A percentile compares a stretch with the other conserved stretches of the same genome.
phyloP scores from a whole-genome alignment of 2,797 vertebrate genomes.

The Lates japonicus region DNA sequence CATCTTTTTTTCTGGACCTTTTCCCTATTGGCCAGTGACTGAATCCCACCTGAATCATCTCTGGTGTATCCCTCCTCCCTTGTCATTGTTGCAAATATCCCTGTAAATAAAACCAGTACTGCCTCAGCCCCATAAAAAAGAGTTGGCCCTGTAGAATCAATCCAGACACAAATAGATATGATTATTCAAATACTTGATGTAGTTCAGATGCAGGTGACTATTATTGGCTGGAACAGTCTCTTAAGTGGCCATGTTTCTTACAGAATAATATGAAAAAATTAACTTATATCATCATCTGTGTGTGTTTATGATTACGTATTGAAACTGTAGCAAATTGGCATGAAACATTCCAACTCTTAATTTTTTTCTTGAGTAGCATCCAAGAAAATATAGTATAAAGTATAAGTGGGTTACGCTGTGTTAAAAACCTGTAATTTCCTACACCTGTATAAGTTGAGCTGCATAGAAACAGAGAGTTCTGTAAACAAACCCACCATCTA shows the following conservation, averaged over 20 bases:
- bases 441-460: slow-evolving; percentile 40
- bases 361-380: slow-evolving; percentile 4
- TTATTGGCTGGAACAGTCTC: neutral
- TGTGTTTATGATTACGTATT: slow-evolving; percentile 1
- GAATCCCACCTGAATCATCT: slow-evolving; percentile 46
- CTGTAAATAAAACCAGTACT: slow-evolving; percentile 41
- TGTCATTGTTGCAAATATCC: slow-evolving; percentile 29
- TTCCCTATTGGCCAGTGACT: slow-evolving; percentile 32
- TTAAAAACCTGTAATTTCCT: slow-evolving; percentile 54
- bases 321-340: slow-evolving; percentile 12
- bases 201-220: slow-evolving; percentile 13
- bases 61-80: slow-evolving; percentile 26
- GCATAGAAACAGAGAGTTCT: slow-evolving; percentile 38
- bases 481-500: slow-evolving; percentile 43
- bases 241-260: neutral
- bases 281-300: neutral
- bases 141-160: slow-evolving; percentile 18
- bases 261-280: neutral
- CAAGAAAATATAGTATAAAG: slow-evolving; percentile 8
- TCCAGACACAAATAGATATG: slow-evolving; percentile 33
- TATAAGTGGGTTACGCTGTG: slow-evolving; percentile 20
- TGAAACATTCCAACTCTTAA: neutral
- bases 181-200: slow-evolving; percentile 41
- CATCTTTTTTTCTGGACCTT: slow-evolving; percentile 34
- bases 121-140: slow-evolving; percentile 38